A percentile compares a stretch with the other conserved stretches of the same genome.
These are phyloP conservation scores for Brachystomella parvula DNA, from an alignment of 1,140 invertebrate species.

Conservation along the genomic window DNA sequence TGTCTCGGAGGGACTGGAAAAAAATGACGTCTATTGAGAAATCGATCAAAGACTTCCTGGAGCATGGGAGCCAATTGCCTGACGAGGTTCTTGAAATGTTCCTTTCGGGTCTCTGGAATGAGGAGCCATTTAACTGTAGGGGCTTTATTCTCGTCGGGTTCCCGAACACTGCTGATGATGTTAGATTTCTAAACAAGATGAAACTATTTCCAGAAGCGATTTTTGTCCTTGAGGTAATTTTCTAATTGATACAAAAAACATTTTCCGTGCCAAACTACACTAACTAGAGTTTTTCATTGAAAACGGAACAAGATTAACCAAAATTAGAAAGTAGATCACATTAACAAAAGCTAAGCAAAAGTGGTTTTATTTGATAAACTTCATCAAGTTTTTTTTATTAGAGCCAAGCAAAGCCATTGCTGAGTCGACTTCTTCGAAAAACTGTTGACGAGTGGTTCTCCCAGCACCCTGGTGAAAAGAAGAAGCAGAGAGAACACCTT, in stretches of 20 bases:
- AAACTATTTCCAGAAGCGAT: slow-evolving; percentile 24
- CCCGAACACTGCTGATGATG: slow-evolving; percentile 29
- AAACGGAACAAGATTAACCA: too few relatives aligned
- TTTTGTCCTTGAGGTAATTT: slow-evolving; percentile 25
- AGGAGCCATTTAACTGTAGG: slow-evolving; percentile 25
- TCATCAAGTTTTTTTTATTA: neutral
- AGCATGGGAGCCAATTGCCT: slow-evolving; percentile 29
- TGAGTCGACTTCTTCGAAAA: slow-evolving; percentile 19
- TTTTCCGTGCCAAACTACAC: neutral
- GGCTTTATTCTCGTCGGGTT: slow-evolving; percentile 35
- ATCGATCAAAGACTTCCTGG: slow-evolving; percentile 23
- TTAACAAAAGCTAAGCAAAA: too few relatives aligned
- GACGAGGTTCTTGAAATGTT: slow-evolving; percentile 23
- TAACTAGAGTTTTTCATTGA: too few relatives aligned
- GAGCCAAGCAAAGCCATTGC: slow-evolving; percentile 12
- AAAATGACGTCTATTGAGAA: slow-evolving; percentile 20
- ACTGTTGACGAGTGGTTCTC: slow-evolving; percentile 18
- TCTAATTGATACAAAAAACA: neutral
- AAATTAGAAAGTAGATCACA: too few relatives aligned
- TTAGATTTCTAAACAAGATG: slow-evolving; percentile 15
- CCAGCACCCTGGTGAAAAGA: slow-evolving; percentile 9
- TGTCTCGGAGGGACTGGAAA: slow-evolving; percentile 1
- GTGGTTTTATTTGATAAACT: too few relatives aligned
- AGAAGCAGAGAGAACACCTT: neutral
- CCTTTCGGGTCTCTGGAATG: slow-evolving; percentile 20